These are phyloP conservation scores for Hylomyscus alleni DNA, from an alignment of 2,797 vertebrate genomes.

Conservation along the genomic window DNA sequence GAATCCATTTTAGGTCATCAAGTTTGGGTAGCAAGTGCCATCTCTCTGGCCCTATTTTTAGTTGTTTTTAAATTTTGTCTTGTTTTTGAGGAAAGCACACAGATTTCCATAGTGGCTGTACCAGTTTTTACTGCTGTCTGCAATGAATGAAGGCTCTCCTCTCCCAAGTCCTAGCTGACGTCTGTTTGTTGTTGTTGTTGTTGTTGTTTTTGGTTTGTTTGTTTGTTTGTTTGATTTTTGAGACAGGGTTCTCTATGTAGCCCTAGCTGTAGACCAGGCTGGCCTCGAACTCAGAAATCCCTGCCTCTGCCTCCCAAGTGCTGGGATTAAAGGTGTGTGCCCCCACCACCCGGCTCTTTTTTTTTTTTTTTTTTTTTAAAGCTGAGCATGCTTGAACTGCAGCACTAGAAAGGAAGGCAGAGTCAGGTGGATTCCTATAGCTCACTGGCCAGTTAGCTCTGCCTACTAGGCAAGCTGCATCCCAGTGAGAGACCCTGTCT, in stretches of 20 bases:
- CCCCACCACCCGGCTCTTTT: no score
- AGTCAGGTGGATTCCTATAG: background rate
- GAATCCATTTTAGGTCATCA: background rate
- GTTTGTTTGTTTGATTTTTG: no score
- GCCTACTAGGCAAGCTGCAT: background rate
- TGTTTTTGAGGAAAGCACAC: background rate
- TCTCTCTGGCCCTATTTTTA: background rate
- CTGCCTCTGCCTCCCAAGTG: no score
- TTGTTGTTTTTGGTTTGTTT: background rate
- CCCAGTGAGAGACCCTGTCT: background rate
- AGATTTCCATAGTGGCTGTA: background rate
- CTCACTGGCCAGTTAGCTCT: background rate
- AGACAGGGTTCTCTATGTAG: no score
- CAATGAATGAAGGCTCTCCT: background rate
- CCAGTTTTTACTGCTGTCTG: background rate
- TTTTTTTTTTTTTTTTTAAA: background rate
- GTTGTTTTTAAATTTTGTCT: background rate
- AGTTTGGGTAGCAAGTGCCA: background rate
- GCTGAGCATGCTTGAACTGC: background rate
- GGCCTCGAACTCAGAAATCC: no score
- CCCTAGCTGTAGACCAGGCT: no score
- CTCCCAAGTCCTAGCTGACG: background rate
- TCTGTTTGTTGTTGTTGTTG: no score
- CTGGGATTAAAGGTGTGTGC: no score
- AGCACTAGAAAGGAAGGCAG: background rate